Percentiles rank a stretch among this genome's conserved stretches.
phyloP scores from a whole-genome alignment of 2,797 vertebrate genomes.

The Galago senegalensis region DNA sequence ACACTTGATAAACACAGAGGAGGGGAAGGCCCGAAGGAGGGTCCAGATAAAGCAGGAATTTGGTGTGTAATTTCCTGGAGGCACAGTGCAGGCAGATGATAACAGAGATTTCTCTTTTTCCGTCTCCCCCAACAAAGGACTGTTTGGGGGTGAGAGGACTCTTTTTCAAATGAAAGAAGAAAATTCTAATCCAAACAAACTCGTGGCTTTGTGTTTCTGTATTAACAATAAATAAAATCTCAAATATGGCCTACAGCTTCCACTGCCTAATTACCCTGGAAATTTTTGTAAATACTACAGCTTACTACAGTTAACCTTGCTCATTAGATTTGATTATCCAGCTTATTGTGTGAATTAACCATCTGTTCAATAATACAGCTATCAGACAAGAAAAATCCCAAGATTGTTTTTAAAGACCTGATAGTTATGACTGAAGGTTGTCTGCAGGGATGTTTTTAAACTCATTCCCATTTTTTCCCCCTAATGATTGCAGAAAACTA shows the following conservation, averaged over 20 bases:
- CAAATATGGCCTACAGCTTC: not conserved
- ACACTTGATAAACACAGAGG: not conserved
- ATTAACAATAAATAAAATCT: not conserved
- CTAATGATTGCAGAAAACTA: not conserved
- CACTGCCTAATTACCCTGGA: not conserved
- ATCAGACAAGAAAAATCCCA: conserved; percentile 32
- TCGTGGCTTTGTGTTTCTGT: not conserved
- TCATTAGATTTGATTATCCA: not conserved
- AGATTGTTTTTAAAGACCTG: not conserved
- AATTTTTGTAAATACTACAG: conserved; percentile 29
- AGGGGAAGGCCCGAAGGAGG: not conserved
- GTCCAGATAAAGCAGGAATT: conserved; percentile 19
- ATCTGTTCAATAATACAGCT: conserved; percentile 39
- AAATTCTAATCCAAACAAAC: not conserved
- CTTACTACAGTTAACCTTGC: not conserved
- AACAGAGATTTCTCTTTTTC: not conserved
- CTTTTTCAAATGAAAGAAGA: conserved; percentile 7
- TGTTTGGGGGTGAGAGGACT: not conserved
- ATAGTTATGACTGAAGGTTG: not conserved
- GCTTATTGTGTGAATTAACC: conserved; percentile 29
- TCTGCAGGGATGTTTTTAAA: not conserved
- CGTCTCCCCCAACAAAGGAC: not conserved
- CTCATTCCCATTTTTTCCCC: not conserved
- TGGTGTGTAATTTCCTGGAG: not conserved
- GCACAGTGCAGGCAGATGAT: not conserved